Evolutionary conservation across 2,797 vertebrate species (phyloP).

Genomic region (Rhabdomys pumilio): DNA sequence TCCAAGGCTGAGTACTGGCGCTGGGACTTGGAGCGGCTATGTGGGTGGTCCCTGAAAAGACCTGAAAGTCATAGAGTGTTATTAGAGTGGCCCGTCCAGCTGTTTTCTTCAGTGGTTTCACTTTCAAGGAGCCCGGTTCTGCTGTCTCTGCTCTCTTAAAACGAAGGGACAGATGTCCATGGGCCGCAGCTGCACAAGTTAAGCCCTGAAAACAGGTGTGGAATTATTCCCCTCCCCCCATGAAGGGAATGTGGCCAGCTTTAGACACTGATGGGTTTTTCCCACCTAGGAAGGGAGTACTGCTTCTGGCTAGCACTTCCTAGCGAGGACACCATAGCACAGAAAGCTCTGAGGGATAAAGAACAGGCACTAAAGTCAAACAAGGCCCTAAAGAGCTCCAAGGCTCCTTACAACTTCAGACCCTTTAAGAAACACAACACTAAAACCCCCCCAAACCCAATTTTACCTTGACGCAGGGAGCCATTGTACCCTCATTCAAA

Average conservation of each 20-base stretch:
- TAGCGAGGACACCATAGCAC: neutral
- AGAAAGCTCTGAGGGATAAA: neutral
- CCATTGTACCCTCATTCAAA: neutral
- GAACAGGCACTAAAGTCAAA: neutral
- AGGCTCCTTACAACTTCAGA: neutral
- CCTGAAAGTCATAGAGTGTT: neutral
- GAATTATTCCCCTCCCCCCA: neutral
- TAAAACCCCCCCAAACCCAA: neutral
- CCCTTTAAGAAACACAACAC: neutral
- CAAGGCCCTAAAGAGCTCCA: neutral
- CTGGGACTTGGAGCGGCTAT: neutral
- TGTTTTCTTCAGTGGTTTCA: constrained; percentile 41
- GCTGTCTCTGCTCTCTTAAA: constrained; percentile 40
- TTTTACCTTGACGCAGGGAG: neutral
- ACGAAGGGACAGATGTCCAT: constrained; percentile 66
- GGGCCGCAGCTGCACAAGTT: constrained; percentile 60
- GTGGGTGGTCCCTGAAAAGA: neutral
- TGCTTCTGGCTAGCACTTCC: neutral
- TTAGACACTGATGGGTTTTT: neutral
- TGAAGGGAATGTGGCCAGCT: neutral
- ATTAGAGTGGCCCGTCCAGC: neutral
- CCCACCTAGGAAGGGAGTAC: constrained; percentile 44
- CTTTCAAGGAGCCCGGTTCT: constrained; percentile 31
- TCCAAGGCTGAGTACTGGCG: neutral
- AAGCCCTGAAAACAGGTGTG: constrained; percentile 73